Evolutionary conservation across 2,113 vertebrate genomes (phyloP), one percentile per base, ranked within the genome.

Genomic region (Pelodiscus sinensis): DNA sequence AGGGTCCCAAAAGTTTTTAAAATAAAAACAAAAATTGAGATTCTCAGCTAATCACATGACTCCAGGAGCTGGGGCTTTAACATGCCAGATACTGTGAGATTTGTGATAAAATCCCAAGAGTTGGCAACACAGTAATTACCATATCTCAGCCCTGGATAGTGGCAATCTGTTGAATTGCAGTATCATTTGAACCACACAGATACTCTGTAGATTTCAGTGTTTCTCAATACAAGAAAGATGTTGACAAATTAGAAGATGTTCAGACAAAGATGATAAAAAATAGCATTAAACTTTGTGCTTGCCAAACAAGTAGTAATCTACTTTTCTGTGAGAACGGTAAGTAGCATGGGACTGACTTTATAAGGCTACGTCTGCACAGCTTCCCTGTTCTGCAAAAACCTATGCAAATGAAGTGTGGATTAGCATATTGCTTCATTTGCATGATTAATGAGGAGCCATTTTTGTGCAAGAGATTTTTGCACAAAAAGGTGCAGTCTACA

Each of bases 201-300:
- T 44, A 79, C 80, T n/a, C 75, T 88, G 89, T 90, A 71, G 90
- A 60, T 82, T 82, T 73, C 65, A 57, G 11, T 52, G 0, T 80
- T 86, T 75, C 78, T 90, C 82, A 88, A 90, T 86, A 77, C 27
- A 44, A 58, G 65, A 71, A 92, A 77, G 94, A 52, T 73, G n/a
- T 24, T 68, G 77, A 31, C 12, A 71, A 82, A 85, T 89, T 31
- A 52, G 83, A 92, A 38, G 55, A 92, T 19, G 31, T 35, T 79
- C 79, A 84, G 31, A 85, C 52, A 5, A 87, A 71, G 79, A 14
- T 79, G 38, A 3, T 75, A 24, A 68, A 90, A 1, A 25, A n/a
- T 19, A 79, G 54, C n/a, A 81, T n/a, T 25, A 10, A 68, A 68
- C 31, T n/a, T 56, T 50, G 5, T 68, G 10, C 51, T 88, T 86